Conservation (phyloP, 2,797 vertebrate genomes). For the Enteromius unitaeniatus region DNA sequence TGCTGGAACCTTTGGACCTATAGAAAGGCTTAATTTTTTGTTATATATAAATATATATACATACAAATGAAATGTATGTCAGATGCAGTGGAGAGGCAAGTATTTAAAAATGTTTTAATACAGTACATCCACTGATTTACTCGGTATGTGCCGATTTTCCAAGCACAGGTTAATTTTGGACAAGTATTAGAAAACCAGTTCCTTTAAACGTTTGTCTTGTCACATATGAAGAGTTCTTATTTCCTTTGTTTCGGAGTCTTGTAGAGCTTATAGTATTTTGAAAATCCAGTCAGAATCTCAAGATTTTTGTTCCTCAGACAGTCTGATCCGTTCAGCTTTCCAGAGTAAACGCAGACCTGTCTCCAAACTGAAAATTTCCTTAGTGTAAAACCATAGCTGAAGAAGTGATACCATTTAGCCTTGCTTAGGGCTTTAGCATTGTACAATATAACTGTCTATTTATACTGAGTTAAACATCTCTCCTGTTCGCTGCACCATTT, state of each 20-base stretch:
- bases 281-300: background rate
- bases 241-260: conserved; percentile 8
- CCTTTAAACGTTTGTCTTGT: background rate
- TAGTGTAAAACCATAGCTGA: background rate
- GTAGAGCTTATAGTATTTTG: background rate
- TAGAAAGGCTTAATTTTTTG: background rate
- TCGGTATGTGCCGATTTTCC: conserved; percentile 4
- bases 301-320: background rate
- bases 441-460: background rate
- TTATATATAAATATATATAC: conserved; percentile 18
- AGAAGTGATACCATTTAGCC: background rate
- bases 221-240: background rate
- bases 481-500: background rate
- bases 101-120: background rate
- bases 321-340: background rate
- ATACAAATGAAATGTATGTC: conserved; percentile 1
- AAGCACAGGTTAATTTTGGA: background rate
- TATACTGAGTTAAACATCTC: conserved; percentile 3
- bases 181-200: conserved; percentile 10
- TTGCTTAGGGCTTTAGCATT: background rate
- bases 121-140: background rate
- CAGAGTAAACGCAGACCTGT: background rate
- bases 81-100: conserved; percentile 3
- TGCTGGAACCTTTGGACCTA: conserved; percentile 37
- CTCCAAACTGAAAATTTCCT: background rate